phyloP scores from a whole-genome alignment of 2,888 invertebrate species.

The Lasioglossum malachurum region DNA sequence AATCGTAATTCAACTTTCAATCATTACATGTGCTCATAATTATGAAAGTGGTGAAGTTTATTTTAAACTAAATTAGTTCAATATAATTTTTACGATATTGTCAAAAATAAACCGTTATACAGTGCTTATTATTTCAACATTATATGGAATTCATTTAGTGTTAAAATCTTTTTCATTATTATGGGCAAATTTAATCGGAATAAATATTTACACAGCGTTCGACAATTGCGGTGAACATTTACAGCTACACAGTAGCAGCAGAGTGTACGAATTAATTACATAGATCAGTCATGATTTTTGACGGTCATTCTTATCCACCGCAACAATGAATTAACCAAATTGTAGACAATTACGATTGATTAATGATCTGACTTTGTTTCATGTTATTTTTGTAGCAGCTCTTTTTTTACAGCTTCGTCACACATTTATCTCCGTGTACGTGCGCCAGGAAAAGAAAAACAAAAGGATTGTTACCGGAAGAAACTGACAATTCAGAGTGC shows the following conservation, averaged over 20 bases:
- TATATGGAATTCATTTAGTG: too few relatives aligned
- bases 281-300: not conserved
- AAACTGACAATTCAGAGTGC: slow-evolving; percentile 26
- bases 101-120: too few relatives aligned
- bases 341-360: not conserved
- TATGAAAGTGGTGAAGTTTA: too few relatives aligned
- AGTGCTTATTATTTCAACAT: too few relatives aligned
- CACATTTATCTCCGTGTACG: not conserved
- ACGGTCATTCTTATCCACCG: not conserved
- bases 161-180: too few relatives aligned
- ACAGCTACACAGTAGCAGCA: not conserved
- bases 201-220: not conserved
- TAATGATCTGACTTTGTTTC: too few relatives aligned
- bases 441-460: not conserved
- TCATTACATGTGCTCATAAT: too few relatives aligned
- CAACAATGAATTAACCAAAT: not conserved
- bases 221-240: not conserved
- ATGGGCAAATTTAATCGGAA: not conserved
- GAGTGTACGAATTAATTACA: not conserved
- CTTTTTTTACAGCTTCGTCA: not conserved
- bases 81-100: too few relatives aligned
- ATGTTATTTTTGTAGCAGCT: too few relatives aligned
- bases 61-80: too few relatives aligned
- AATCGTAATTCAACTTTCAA: too few relatives aligned
- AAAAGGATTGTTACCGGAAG: slow-evolving; percentile 23